These are phyloP conservation scores for Crossocerus cetratus DNA, from an alignment of 2,888 invertebrate species.

Conservation along the genomic window DNA sequence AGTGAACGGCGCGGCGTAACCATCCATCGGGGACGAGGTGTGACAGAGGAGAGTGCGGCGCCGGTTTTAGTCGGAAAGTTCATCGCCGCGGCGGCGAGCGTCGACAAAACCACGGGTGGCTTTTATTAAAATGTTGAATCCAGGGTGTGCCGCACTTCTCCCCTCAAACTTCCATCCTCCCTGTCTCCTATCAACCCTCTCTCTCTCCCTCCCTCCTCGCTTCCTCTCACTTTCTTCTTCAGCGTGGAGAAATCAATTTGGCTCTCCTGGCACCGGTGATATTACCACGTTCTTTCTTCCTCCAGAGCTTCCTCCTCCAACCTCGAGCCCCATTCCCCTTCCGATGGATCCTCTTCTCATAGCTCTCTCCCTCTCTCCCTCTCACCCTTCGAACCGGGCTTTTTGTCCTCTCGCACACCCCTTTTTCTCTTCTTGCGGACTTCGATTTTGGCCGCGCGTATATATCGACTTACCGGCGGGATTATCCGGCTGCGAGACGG, in stretches of 20 bases:
- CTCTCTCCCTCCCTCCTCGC: slow-evolving; percentile 10
- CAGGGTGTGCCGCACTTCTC: slow-evolving; percentile 13
- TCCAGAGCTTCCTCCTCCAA: neutral
- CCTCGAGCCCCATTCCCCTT: neutral
- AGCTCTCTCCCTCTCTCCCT: slow-evolving; percentile 7
- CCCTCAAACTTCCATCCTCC: neutral
- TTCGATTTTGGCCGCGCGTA: slow-evolving; percentile 49
- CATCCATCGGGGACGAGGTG: neutral
- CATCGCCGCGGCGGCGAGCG: slow-evolving; percentile 37
- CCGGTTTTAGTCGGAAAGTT: slow-evolving; percentile 43
- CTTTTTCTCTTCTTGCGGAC: slow-evolving; percentile 23
- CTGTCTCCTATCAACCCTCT: slow-evolving; percentile 3
- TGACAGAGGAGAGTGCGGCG: too few species aligned
- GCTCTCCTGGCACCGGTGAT: slow-evolving; percentile 45
- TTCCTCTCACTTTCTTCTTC: neutral
- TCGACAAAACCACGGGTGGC: slow-evolving; percentile 60
- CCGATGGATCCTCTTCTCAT: too few species aligned
- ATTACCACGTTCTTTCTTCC: slow-evolving; percentile 46
- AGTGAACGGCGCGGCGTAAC: slow-evolving; percentile 4
- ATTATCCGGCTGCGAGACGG: slow-evolving; percentile 39
- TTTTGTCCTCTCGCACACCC: slow-evolving; percentile 9
- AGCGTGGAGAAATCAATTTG: slow-evolving; percentile 60
- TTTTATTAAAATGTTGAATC: slow-evolving; percentile 68
- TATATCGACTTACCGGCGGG: slow-evolving; percentile 51
- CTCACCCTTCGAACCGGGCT: neutral